Base-by-base conservation (phyloP, 2,113 vertebrate species). In the Xyrauchen texanus region DNA sequence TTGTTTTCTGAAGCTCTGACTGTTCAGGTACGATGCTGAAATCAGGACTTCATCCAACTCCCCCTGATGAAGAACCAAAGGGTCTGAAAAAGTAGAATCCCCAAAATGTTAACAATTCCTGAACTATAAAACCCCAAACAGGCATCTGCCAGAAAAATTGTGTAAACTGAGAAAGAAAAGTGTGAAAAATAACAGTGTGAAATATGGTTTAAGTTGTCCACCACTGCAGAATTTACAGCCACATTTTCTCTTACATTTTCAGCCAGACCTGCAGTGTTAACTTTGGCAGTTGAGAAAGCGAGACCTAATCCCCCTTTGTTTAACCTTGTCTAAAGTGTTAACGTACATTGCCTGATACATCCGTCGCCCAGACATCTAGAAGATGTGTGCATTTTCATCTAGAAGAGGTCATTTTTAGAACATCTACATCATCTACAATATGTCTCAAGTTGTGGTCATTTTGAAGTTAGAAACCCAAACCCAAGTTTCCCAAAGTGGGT, bases 171-270 rank as follows among this genome's bases (percentile, higher is more conserved):
- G 49, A 65, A 76, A 15, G 34, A 65, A 64, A 76, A 52, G 73
- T 76, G 62, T 76, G 21, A 34, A 34, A 34, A 34, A 34, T 34
- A 65, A 64, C 64, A 52, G 73, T 64, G 62, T 76, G 62, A 76
- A 65, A 65, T 76, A 65, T 76, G 51, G 47, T 65, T 76, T 53
- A 55, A 55, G 13, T 65, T 45, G 74, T 76, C 72, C 72, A 74
- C 46, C 11, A 49, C 57, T 21, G 58, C 71, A 63, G 58, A 62
- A 42, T 49, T 49, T 49, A 74, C 16, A 74, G 58, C 58, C 60
- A 74, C 12, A 74, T 62, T 8, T 51, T 74, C 16, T 51, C 58
- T 16, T 58, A 63, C 46, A 51, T 74, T 5, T 74, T 74, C 44
- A 60, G 55, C 69, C 55, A 72, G 55, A 2, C 60, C 46, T 63